Percentiles rank a stretch among this genome's conserved stretches.
phyloP scores from a whole-genome alignment of 2,888 invertebrate species.

The Eulithis prunata region DNA sequence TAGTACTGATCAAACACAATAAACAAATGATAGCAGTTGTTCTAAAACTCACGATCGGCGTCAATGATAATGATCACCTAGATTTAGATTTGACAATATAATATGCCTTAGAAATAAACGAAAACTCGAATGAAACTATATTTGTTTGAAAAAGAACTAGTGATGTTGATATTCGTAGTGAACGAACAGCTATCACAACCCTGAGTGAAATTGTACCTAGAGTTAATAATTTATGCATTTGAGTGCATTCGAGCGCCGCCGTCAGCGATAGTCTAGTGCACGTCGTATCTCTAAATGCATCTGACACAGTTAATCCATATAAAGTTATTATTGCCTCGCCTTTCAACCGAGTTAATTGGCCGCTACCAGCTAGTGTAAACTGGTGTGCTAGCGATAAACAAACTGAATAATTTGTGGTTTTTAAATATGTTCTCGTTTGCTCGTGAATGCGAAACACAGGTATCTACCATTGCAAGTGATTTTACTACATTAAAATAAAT shows the following conservation, averaged over 20 bases:
- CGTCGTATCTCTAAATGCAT: constrained; percentile 71
- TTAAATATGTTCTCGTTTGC: constrained; percentile 64
- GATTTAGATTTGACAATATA: no score
- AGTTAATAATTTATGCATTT: constrained; percentile 64
- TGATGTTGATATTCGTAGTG: no score
- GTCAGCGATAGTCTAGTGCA: constrained; percentile 62
- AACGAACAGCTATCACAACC: constrained; percentile 41
- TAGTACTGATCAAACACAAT: no score
- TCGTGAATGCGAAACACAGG: constrained; percentile 63
- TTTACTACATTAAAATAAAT: constrained; percentile 58
- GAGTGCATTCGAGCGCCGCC: constrained; percentile 54
- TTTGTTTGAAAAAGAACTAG: no score
- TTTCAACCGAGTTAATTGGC: constrained; percentile 75
- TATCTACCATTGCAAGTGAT: constrained; percentile 70
- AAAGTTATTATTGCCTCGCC: constrained; percentile 76
- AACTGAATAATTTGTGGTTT: constrained; percentile 71
- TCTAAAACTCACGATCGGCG: no score
- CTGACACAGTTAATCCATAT: constrained; percentile 78
- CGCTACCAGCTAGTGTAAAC: constrained; percentile 72
- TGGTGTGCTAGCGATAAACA: constrained; percentile 71
- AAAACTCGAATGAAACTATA: no score
- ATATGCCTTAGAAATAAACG: background rate
- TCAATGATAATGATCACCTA: no score
- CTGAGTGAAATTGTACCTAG: constrained; percentile 56
- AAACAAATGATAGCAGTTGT: no score